These are phyloP conservation scores for Nothobranchius kuhntae DNA, from an alignment of 2,113 vertebrate genomes.

Conservation along the genomic window DNA sequence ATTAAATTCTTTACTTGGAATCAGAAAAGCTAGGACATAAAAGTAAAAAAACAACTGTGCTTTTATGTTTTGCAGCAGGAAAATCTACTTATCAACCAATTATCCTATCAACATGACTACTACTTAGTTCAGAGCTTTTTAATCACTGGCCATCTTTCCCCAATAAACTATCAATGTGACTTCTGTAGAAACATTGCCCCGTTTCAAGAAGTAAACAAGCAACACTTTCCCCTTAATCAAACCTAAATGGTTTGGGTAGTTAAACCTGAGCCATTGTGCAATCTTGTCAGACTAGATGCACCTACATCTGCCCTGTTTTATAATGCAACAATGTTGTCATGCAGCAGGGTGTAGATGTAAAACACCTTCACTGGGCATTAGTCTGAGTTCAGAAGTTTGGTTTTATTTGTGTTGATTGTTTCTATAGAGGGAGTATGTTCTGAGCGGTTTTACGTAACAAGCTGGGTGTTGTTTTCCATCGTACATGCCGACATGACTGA, in stretches of 20 bases:
- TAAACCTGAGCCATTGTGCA: neutral
- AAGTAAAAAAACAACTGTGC: neutral
- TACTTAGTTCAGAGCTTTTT: constrained; percentile 12
- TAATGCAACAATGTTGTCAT: constrained; percentile 1
- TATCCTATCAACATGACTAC: neutral
- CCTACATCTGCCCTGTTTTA: neutral
- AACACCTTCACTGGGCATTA: neutral
- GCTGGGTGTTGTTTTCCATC: neutral
- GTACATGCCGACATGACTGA: neutral
- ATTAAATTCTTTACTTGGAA: constrained; percentile 1
- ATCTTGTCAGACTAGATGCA: neutral
- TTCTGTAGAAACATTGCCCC: neutral
- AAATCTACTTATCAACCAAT: neutral
- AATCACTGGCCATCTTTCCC: constrained; percentile 24
- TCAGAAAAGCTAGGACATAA: constrained; percentile 1
- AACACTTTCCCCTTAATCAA: constrained; percentile 7
- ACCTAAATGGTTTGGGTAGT: constrained; percentile 23
- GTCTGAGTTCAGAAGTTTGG: neutral
- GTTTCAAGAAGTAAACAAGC: constrained; percentile 10
- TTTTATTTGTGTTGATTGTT: rapidly evolving
- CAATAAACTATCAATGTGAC: neutral
- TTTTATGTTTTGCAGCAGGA: neutral
- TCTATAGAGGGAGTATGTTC: neutral
- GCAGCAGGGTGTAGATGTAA: neutral
- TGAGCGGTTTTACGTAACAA: neutral